phyloP scores from a whole-genome alignment of 1,140 invertebrate genomes.

The Calephelis nemesis region DNA sequence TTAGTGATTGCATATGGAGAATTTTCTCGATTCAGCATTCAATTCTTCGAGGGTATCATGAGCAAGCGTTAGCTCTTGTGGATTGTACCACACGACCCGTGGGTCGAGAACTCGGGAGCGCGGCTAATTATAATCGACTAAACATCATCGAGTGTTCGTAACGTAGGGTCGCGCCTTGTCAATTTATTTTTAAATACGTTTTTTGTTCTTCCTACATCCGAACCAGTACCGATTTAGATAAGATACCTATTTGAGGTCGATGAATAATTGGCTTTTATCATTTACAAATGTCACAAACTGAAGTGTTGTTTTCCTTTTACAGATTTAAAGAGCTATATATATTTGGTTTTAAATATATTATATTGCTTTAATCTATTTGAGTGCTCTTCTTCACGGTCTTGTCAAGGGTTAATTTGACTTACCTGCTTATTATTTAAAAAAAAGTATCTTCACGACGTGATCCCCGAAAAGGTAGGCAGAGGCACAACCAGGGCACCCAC shows the following conservation, averaged over 20 bases:
- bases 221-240: conserved; percentile 8
- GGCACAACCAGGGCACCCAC: too few species aligned
- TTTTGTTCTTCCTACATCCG: conserved; percentile 40
- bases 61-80: background rate
- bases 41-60: background rate
- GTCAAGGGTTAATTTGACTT: too few species aligned
- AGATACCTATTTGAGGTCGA: conserved; percentile 13
- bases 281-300: conserved; percentile 16
- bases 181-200: conserved; percentile 66
- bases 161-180: conserved; percentile 64
- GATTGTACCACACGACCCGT: conserved; percentile 28
- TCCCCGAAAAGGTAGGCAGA: too few species aligned
- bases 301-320: background rate
- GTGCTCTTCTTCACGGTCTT: too few species aligned
- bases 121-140: conserved; percentile 77
- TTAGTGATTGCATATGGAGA: too few species aligned
- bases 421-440: too few species aligned
- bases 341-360: too few species aligned
- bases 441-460: too few species aligned
- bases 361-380: too few species aligned
- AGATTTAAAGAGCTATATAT: background rate
- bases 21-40: too few species aligned
- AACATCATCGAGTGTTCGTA: conserved; percentile 74
- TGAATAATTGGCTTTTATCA: conserved; percentile 6
- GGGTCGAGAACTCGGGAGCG: conserved; percentile 64